Evolutionary conservation across 2,888 invertebrate species (phyloP).

Genomic region (Linnaemya tessellans): DNA sequence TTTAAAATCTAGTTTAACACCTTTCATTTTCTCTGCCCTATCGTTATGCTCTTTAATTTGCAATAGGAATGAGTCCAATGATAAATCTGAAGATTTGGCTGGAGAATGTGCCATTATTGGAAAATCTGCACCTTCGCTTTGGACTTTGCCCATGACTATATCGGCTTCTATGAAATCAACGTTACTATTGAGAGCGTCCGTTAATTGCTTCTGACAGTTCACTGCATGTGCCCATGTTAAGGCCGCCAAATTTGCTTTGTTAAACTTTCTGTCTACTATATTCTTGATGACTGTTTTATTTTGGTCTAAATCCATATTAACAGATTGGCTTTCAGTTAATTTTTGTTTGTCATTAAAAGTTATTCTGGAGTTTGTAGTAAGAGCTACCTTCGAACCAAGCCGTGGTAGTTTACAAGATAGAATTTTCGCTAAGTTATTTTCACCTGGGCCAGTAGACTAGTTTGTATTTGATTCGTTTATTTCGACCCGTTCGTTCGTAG

Average conservation of each 20-base stretch:
- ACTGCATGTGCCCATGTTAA: constrained; percentile 94
- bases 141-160: constrained; percentile 88
- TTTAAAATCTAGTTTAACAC: constrained; percentile 95
- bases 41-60: constrained; percentile 84
- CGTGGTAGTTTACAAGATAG: no score
- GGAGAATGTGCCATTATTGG: constrained; percentile 97
- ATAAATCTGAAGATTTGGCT: constrained; percentile 88
- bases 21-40: constrained; percentile 85
- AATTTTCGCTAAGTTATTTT: no score
- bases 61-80: constrained; percentile 88
- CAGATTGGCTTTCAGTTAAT: no score
- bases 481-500: no score
- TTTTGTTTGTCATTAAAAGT: not conserved
- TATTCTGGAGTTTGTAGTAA: not conserved
- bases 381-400: not conserved
- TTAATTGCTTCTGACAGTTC: constrained; percentile 87
- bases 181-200: constrained; percentile 86
- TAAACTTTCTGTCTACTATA: not conserved
- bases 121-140: constrained; percentile 82
- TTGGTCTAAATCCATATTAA: not conserved
- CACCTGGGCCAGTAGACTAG: no score
- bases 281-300: not conserved
- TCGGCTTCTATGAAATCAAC: constrained; percentile 94
- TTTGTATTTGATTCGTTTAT: no score
- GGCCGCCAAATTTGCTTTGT: constrained; percentile 87